Base-by-base conservation (phyloP, 2,888 invertebrate genomes). In the Diarsia dahlii region DNA sequence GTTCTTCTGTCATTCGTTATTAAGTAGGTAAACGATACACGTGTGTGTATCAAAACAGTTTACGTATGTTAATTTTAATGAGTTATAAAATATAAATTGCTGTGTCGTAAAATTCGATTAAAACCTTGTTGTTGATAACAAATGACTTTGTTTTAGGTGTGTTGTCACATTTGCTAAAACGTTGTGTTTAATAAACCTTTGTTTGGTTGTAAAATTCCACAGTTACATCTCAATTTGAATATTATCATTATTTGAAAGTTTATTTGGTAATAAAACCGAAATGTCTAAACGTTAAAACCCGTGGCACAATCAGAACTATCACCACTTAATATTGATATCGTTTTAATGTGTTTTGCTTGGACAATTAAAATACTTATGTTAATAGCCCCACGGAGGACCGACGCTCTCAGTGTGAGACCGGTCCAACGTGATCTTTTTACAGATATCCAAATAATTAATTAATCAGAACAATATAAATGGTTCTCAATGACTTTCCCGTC, bases 281-380 rank as follows among this genome's bases (percentile, higher is more conserved):
- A 68, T 71, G 6, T 80, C 78, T 81, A 78, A 87, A 87, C 50
- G 82, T 82, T 87, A 85, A 85, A 82, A 88, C 86, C 64, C 82
- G 84, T 87, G 88, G 88, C 80, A 88, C 86, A 91, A 89, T 90
- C 89, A 90, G 67, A 86, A 77, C 66, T 75, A 88, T 87, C 85
- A 89, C 87, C 82, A 85, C 87, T 85, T 90, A 89, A 91, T 89
- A 89, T 88, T 86, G 85, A 91, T 90, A 90, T 89, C 88, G 64
- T 79, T 74, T 87, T 69, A 87, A 76, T 76, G 65, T 81, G 52
- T 74, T 78, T 84, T 67, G 78, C 78, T 89, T 76, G 80, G 89
- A 93, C 94, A 95, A 95, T 95, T 95, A 95, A 95, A 94, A 94
- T 95, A 90, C 92, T 95, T 95, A 95, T 95, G 95, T 92, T 95